A percentile compares a stretch with the other conserved stretches of the same genome.
phyloP scores from a whole-genome alignment of 2,797 vertebrate genomes.

The Percopsis omiscomaycus region DNA sequence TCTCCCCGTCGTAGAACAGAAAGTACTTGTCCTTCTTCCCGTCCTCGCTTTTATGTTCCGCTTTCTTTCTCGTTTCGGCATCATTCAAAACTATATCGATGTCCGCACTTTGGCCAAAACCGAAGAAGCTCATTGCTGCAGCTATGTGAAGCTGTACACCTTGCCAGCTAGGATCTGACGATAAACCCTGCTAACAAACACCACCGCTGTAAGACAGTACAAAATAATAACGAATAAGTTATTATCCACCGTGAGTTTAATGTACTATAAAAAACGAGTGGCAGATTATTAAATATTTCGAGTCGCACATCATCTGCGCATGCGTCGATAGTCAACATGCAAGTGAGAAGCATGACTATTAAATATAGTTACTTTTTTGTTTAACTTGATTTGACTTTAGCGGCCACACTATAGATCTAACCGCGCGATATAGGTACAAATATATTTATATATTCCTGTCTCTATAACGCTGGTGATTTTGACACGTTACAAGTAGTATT shows the following conservation, averaged over 20 bases:
- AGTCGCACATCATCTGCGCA: conserved; percentile 42
- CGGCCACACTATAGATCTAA: not conserved
- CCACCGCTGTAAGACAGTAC: too few species aligned
- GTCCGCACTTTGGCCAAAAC: conserved; percentile 91
- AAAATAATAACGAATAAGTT: not conserved
- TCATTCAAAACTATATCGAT: conserved; percentile 90
- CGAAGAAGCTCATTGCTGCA: conserved; percentile 89
- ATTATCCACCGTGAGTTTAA: not conserved
- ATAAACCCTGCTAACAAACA: not conserved
- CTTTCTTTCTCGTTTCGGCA: conserved; percentile 88
- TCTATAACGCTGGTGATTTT: not conserved
- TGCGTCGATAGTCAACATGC: conserved; percentile 53
- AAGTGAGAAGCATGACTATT: not conserved
- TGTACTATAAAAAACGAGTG: conserved; percentile 30
- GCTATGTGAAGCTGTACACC: not conserved
- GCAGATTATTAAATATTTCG: conserved; percentile 40
- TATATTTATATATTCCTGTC: fast-evolving
- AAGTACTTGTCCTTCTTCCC: conserved; percentile 93
- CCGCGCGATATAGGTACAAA: not conserved
- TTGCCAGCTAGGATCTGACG: not conserved
- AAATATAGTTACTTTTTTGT: not conserved
- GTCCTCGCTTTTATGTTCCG: conserved; percentile 91
- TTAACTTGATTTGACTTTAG: not conserved
- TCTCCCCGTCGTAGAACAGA: conserved; percentile 93
- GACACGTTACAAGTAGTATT: not conserved